phyloP scores from a whole-genome alignment of 1,140 invertebrate species.

The Formica selysi region DNA sequence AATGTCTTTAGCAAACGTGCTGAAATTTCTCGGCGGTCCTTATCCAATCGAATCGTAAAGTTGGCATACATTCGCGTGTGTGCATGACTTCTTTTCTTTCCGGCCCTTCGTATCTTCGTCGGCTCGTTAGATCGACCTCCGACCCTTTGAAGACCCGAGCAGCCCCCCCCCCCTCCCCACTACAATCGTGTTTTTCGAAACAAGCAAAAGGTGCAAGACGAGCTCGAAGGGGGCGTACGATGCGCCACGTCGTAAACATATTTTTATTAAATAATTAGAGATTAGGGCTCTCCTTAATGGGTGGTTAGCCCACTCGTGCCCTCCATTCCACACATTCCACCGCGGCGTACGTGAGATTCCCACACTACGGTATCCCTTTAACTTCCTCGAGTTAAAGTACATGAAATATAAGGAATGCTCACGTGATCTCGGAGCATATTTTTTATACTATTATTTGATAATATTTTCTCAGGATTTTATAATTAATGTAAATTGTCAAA shows the following conservation, averaged over 20 bases:
- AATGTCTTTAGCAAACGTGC: not conserved
- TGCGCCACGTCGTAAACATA: slow-evolving; percentile 86
- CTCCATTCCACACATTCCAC: slow-evolving; percentile 85
- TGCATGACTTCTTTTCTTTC: slow-evolving; percentile 74
- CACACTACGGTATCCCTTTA: slow-evolving; percentile 83
- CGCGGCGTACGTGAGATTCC: slow-evolving; percentile 85
- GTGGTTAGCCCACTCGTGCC: slow-evolving; percentile 85
- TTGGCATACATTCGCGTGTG: slow-evolving; percentile 68
- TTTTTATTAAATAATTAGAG: slow-evolving; percentile 87
- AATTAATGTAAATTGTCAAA: not conserved
- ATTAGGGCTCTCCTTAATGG: slow-evolving; percentile 85
- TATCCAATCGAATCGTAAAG: slow-evolving; percentile 67
- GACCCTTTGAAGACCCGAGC: slow-evolving; percentile 77
- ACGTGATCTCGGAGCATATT: not conserved
- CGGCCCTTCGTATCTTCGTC: slow-evolving; percentile 66
- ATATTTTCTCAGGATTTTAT: not conserved
- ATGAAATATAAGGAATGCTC: slow-evolving; percentile 8
- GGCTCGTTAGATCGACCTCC: slow-evolving; percentile 80
- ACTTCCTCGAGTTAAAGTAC: slow-evolving; percentile 62
- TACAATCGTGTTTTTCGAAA: slow-evolving; percentile 38
- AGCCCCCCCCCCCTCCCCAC: not conserved
- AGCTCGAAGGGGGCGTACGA: slow-evolving; percentile 80
- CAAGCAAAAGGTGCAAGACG: slow-evolving; percentile 68
- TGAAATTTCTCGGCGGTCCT: slow-evolving; percentile 1
- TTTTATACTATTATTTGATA: not conserved